A percentile compares a stretch with the other conserved stretches of the same genome.
Evolutionary conservation across 2,888 invertebrate genomes (phyloP).

Genomic region (Hirudinaria manillensis): DNA sequence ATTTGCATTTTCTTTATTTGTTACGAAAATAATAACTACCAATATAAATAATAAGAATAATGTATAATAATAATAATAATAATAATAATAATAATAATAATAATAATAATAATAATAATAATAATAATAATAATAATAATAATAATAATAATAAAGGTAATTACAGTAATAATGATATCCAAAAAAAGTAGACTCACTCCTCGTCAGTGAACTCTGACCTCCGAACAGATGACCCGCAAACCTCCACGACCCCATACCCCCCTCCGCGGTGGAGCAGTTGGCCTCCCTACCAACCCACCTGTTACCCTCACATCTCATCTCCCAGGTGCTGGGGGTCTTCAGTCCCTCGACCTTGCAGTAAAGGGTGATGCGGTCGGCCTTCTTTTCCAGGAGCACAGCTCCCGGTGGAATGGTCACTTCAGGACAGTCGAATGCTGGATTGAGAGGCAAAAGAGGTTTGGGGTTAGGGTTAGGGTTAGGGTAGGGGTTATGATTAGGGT

Average conservation of each 20-base stretch:
- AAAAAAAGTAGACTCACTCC: not conserved
- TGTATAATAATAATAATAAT: no score
- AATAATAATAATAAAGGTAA: no score
- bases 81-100: no score
- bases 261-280: slow-evolving; percentile 21
- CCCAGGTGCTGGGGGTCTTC: slow-evolving; percentile 3
- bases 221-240: slow-evolving; percentile 20
- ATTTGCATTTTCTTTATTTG: no score
- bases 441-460: not conserved
- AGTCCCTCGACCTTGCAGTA: not conserved
- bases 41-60: no score
- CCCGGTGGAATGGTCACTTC: slow-evolving; percentile 3
- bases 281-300: slow-evolving; percentile 20
- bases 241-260: not conserved
- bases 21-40: no score
- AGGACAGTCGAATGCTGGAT: slow-evolving; percentile 9
- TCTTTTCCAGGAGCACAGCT: slow-evolving; percentile 12
- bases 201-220: slow-evolving; percentile 12
- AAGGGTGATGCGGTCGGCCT: not conserved
- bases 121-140: no score
- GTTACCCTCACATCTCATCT: slow-evolving; percentile 26
- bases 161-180: no score
- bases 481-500: not conserved
- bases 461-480: not conserved
- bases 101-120: no score